Evolutionary conservation across 1,140 invertebrate species (phyloP).

Genomic region (Chrysomallon squamiferum): DNA sequence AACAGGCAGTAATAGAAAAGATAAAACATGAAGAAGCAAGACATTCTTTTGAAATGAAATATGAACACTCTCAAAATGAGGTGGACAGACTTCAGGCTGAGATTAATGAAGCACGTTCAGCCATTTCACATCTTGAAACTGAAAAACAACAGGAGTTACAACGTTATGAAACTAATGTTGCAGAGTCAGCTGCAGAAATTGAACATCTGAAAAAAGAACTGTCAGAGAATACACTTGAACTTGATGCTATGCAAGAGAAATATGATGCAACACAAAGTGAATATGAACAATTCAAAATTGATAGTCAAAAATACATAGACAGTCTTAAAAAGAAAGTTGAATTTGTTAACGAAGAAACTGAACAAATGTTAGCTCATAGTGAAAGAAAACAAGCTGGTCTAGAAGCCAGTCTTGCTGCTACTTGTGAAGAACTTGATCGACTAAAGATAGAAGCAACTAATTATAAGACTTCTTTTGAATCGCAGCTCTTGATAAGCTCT

Average conservation of each 20-base stretch:
- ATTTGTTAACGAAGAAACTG: conserved; percentile 15
- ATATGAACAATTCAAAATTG: conserved; percentile 9
- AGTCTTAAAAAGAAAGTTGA: neutral
- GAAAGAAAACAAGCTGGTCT: conserved; percentile 8
- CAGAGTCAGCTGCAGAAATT: conserved; percentile 10
- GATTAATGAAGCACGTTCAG: conserved; percentile 7
- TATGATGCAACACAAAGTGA: conserved; percentile 16
- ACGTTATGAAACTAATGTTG: conserved; percentile 12
- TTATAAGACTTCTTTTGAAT: no score
- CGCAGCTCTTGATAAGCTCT: no score
- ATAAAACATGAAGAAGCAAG: neutral
- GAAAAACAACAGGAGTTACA: conserved; percentile 1
- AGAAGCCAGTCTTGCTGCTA: neutral
- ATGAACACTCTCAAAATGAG: conserved; percentile 11
- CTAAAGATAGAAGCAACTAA: neutral
- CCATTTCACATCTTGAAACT: conserved; percentile 10
- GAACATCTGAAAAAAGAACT: conserved; percentile 18
- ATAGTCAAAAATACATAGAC: conserved; percentile 16
- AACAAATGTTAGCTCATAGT: conserved; percentile 10
- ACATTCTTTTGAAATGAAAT: neutral
- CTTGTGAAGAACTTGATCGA: conserved; percentile 1
- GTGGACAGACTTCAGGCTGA: conserved; percentile 8
- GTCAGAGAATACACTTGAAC: conserved; percentile 10
- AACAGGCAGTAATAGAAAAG: neutral
- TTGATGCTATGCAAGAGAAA: conserved; percentile 17